These are phyloP conservation scores for Pycnomerus fuliginosus DNA, from an alignment of 2,888 invertebrate genomes.

Conservation along the genomic window DNA sequence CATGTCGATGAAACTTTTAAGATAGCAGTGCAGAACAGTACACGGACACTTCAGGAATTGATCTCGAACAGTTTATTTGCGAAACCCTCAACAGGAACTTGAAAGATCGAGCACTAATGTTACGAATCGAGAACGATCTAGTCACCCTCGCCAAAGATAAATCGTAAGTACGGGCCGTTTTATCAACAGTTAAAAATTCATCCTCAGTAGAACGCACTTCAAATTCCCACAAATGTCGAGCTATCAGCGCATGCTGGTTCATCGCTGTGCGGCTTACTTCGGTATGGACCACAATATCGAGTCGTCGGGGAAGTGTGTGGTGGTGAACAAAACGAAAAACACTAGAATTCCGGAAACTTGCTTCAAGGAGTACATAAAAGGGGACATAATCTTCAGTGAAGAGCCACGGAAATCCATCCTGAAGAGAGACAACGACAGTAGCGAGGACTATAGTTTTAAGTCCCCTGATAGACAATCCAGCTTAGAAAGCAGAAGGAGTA, in stretches of 20 bases:
- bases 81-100: slow-evolving; percentile 89
- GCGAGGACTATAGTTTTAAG: slow-evolving; percentile 68
- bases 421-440: slow-evolving; percentile 78
- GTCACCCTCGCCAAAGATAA: slow-evolving; percentile 80
- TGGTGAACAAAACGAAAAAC: slow-evolving; percentile 77
- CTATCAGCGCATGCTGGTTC: slow-evolving; percentile 95
- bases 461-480: slow-evolving; percentile 63
- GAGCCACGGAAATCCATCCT: slow-evolving; percentile 77
- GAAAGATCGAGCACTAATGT: slow-evolving; percentile 80
- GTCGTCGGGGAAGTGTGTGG: slow-evolving; percentile 76
- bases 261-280: slow-evolving; percentile 90
- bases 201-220: slow-evolving; percentile 67
- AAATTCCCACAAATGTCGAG: slow-evolving; percentile 93
- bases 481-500: slow-evolving; percentile 66
- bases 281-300: slow-evolving; percentile 94
- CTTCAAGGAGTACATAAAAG: slow-evolving; percentile 70
- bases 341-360: slow-evolving; percentile 69
- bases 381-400: slow-evolving; percentile 63
- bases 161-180: slow-evolving; percentile 61
- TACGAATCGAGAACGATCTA: slow-evolving; percentile 87
- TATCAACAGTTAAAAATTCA: no score
- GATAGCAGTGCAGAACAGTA: slow-evolving; percentile 74
- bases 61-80: slow-evolving; percentile 84
- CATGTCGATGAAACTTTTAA: slow-evolving; percentile 36
- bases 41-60: slow-evolving; percentile 75